Conservation (phyloP, 2,113 vertebrate species). For the Pangasianodon gigas region DNA sequence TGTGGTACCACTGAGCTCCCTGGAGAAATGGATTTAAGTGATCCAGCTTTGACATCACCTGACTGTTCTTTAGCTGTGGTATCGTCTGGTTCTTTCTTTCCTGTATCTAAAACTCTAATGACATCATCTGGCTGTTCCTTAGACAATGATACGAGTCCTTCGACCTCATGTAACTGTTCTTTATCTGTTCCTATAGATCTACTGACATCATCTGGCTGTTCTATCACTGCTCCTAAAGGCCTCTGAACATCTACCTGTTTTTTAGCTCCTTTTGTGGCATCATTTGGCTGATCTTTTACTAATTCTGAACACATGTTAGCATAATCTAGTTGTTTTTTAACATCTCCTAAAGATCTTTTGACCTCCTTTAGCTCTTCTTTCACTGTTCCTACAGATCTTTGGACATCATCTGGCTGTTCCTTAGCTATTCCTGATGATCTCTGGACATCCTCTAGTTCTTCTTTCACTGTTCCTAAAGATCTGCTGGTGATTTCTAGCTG, state of each 20-base stretch:
- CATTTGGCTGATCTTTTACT: neutral
- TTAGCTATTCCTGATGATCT: neutral
- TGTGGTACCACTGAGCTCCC: constrained; percentile 57
- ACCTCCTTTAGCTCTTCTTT: neutral
- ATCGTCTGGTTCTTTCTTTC: constrained; percentile 5
- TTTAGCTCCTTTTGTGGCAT: neutral
- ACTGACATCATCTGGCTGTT: neutral
- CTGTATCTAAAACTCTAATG: neutral
- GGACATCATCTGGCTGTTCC: neutral
- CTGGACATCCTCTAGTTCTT: neutral
- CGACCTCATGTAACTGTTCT: neutral
- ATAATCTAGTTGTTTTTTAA: neutral
- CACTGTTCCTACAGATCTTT: neutral
- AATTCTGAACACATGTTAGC: neutral
- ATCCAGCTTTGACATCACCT: neutral
- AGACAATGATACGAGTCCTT: neutral
- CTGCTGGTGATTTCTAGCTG: neutral
- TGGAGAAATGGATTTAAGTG: constrained; percentile 41
- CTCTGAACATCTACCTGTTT: neutral
- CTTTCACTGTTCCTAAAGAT: neutral
- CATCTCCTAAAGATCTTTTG: neutral
- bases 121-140: neutral
- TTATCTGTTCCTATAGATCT: neutral
- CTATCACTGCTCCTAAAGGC: neutral
- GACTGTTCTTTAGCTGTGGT: neutral